Conservation (phyloP, 2,113 vertebrate genomes). For the Sander vitreus region DNA sequence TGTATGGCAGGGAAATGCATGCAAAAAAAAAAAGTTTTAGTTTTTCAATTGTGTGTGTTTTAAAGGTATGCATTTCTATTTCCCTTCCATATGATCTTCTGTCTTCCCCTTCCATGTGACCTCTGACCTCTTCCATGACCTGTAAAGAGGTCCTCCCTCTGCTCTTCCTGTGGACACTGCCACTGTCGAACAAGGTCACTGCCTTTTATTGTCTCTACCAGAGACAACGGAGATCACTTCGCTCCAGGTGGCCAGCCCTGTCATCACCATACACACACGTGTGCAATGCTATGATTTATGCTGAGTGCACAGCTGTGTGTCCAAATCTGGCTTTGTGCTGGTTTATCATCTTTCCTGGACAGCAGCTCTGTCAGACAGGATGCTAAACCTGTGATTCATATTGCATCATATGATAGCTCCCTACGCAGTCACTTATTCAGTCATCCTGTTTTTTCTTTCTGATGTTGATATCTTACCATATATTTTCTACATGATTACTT, state of each 20-base stretch:
- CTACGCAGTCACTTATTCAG: background rate
- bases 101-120: slow-evolving; percentile 29
- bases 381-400: slow-evolving; percentile 21
- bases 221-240: slow-evolving; percentile 29
- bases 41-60: background rate
- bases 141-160: slow-evolving; percentile 24
- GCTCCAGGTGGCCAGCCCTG: slow-evolving; percentile 55
- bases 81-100: slow-evolving; percentile 4
- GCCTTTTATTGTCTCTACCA: slow-evolving; percentile 60
- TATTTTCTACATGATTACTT: background rate
- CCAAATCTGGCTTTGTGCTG: background rate
- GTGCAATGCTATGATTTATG: slow-evolving; percentile 16
- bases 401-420: background rate
- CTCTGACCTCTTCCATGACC: slow-evolving; percentile 26
- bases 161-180: slow-evolving; percentile 49
- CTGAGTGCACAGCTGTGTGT: slow-evolving; percentile 30
- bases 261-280: background rate
- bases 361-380: slow-evolving; percentile 25
- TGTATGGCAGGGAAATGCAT: background rate
- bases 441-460: background rate
- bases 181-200: slow-evolving; percentile 21
- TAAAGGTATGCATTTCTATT: background rate
- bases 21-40: background rate
- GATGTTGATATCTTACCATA: background rate
- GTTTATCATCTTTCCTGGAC: slow-evolving; percentile 14